These are phyloP conservation scores for Sylvia atricapilla DNA, from an alignment of 2,113 vertebrate genomes.

Conservation along the genomic window DNA sequence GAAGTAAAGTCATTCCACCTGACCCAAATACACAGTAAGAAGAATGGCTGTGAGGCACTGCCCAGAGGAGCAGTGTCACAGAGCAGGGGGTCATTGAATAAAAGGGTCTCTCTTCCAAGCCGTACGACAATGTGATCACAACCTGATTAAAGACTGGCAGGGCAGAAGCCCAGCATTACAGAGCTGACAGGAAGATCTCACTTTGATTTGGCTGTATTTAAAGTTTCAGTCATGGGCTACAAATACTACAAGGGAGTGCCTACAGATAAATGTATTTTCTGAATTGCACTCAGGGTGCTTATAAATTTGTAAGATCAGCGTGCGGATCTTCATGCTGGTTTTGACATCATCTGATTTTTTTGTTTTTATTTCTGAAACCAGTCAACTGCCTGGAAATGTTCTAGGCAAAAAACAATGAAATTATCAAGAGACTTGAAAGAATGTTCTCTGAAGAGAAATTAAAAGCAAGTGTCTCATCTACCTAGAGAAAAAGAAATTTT, in stretches of 20 bases:
- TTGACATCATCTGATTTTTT: not conserved
- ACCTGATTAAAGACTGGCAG: not conserved
- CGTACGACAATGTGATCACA: not conserved
- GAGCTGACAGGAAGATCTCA: not conserved
- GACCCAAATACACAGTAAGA: not conserved
- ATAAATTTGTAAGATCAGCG: not conserved
- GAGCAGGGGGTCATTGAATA: not conserved
- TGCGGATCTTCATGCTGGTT: not conserved
- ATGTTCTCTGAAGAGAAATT: not conserved
- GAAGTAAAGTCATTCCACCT: not conserved
- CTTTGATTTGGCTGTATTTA: not conserved
- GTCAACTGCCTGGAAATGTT: not conserved
- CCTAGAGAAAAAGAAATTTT: not conserved
- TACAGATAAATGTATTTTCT: not conserved
- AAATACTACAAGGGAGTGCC: not conserved
- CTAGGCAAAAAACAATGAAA: not conserved
- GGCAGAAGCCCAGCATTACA: not conserved
- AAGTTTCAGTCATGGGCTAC: not conserved
- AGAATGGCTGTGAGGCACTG: not conserved
- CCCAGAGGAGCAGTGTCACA: not conserved
- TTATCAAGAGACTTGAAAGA: not conserved
- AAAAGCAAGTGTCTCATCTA: not conserved
- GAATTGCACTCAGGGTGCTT: not conserved
- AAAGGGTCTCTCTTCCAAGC: not conserved
- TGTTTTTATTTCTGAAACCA: conserved; percentile 3